Conservation (phyloP, 2,888 invertebrate species). For the Caenorhabditis sp. region DNA sequence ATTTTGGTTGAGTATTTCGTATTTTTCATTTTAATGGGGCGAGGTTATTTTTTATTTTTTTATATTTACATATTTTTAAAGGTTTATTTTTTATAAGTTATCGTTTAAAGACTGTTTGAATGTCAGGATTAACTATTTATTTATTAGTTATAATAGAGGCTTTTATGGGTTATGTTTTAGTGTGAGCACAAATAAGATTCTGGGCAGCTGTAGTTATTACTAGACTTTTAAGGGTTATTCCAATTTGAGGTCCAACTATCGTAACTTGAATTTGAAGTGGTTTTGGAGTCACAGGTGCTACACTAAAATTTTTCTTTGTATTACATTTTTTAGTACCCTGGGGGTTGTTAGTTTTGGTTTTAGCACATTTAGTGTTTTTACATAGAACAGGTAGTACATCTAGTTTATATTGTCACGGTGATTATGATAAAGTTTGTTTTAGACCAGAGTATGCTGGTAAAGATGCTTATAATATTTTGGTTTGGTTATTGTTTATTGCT, state of each 20-base stretch:
- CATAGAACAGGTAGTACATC: constrained; percentile 68
- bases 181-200: constrained; percentile 84
- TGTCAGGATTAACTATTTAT: constrained; percentile 78
- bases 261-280: constrained; percentile 81
- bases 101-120: constrained; percentile 77
- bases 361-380: constrained; percentile 68
- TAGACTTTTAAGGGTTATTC: constrained; percentile 77
- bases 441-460: constrained; percentile 58
- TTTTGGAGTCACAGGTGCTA: constrained; percentile 80
- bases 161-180: constrained; percentile 82
- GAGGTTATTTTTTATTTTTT: constrained; percentile 65
- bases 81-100: constrained; percentile 73
- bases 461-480: constrained; percentile 73
- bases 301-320: constrained; percentile 81
- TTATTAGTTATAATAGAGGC: constrained; percentile 80
- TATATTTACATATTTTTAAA: constrained; percentile 68
- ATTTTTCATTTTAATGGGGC: constrained; percentile 62
- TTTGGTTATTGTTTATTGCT: constrained; percentile 75
- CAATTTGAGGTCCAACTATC: constrained; percentile 54
- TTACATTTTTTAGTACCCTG: constrained; percentile 82
- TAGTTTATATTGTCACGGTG: constrained; percentile 58
- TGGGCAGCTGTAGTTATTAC: constrained; percentile 85
- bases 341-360: constrained; percentile 74
- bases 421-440: constrained; percentile 64
- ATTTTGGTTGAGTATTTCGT: constrained; percentile 66